Evolutionary conservation across 2,888 invertebrate genomes (phyloP).

Genomic region (Pemphredon lugubris): DNA sequence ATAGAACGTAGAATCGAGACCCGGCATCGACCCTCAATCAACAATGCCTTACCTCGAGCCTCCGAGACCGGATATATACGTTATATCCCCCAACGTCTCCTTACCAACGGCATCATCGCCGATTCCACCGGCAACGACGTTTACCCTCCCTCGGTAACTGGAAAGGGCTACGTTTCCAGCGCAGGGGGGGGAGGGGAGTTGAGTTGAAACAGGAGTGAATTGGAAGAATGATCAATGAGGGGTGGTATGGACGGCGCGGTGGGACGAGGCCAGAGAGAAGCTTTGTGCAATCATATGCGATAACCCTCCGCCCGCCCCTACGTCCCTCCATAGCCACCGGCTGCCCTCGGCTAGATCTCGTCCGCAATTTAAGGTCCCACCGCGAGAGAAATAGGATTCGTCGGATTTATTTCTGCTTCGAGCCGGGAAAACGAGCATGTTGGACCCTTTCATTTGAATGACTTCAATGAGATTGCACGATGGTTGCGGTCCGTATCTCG

Average conservation of each 20-base stretch:
- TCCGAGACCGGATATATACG: conserved; percentile 41
- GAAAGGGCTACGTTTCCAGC: neutral
- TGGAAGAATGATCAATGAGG: conserved; percentile 28
- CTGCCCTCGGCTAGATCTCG: neutral
- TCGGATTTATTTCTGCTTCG: conserved; percentile 41
- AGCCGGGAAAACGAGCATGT: conserved; percentile 10
- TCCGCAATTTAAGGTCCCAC: conserved; percentile 58
- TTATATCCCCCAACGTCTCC: conserved; percentile 42
- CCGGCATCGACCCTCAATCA: conserved; percentile 66
- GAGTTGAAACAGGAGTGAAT: conserved; percentile 23
- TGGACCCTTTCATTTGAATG: conserved; percentile 40
- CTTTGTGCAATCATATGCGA: conserved; percentile 72
- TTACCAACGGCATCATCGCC: conserved; percentile 56
- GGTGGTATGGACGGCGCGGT: neutral
- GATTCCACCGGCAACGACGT: conserved; percentile 50
- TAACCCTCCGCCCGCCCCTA: conserved; percentile 21
- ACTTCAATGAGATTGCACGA: conserved; percentile 52
- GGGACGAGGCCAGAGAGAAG: conserved; percentile 26
- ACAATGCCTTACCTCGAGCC: conserved; percentile 62
- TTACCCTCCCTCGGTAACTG: conserved; percentile 24
- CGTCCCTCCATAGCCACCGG: neutral
- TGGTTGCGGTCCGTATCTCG: conserved; percentile 30
- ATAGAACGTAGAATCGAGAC: conserved; percentile 60
- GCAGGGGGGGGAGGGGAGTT: conserved; percentile 6
- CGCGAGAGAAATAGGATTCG: conserved; percentile 52